phyloP scores from a whole-genome alignment of 1,140 invertebrate species.

The Zaprionus taronus region DNA sequence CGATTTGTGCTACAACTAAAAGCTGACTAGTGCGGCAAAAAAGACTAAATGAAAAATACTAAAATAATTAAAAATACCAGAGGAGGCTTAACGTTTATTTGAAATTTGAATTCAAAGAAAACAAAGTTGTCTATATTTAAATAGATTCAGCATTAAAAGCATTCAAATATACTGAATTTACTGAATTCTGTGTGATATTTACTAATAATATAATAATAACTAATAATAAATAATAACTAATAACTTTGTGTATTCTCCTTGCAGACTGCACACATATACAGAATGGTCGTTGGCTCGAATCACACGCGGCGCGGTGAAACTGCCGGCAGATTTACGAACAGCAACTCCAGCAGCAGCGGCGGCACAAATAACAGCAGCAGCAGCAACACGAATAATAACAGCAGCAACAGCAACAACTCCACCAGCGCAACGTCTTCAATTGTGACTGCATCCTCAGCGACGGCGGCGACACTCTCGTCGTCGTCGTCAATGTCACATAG shows the following conservation, averaged over 20 bases:
- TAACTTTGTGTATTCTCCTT: slow-evolving; percentile 14
- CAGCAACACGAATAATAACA: slow-evolving; percentile 31
- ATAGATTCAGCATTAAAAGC: background rate
- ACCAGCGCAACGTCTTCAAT: slow-evolving; percentile 70
- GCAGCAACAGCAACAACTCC: slow-evolving; percentile 45
- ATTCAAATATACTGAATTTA: background rate
- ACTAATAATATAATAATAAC: no score
- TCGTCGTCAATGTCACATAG: slow-evolving; percentile 73
- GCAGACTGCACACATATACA: slow-evolving; percentile 66
- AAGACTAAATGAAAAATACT: slow-evolving; percentile 17
- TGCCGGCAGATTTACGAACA: slow-evolving; percentile 72
- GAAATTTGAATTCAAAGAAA: background rate
- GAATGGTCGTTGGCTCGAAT: slow-evolving; percentile 84
- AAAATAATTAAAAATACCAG: slow-evolving; percentile 1
- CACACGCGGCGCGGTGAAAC: slow-evolving; percentile 79
- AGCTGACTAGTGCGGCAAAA: slow-evolving; percentile 22
- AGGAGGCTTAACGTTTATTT: background rate
- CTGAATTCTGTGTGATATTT: background rate
- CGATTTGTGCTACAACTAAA: slow-evolving; percentile 7
- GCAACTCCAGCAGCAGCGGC: slow-evolving; percentile 23
- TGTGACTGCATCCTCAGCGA: slow-evolving; percentile 47
- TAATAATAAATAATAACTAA: no score
- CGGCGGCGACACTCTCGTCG: slow-evolving; percentile 49
- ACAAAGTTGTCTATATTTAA: background rate
- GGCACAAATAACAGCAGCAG: slow-evolving; percentile 24